Conservation (phyloP, 2,113 vertebrate species). For the Plecturocebus donacophilus region DNA sequence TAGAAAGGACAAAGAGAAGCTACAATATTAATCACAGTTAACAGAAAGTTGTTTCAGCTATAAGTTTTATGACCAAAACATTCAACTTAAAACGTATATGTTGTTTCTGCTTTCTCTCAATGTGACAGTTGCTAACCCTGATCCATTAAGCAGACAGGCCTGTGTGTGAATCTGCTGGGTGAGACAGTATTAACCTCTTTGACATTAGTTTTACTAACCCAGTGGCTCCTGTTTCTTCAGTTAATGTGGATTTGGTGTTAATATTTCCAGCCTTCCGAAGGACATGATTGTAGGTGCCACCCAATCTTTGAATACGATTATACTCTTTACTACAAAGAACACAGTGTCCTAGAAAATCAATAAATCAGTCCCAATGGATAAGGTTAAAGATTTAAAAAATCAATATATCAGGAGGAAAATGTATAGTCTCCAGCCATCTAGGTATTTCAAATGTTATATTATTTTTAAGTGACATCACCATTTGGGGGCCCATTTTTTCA, state of each 20-base stretch:
- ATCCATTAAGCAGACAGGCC: constrained; percentile 41
- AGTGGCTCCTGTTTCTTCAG: constrained; percentile 39
- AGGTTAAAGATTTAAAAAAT: constrained; percentile 3
- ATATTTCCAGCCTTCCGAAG: constrained; percentile 44
- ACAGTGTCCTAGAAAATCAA: constrained; percentile 53
- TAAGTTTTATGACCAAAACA: constrained; percentile 9
- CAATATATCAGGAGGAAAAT: neutral
- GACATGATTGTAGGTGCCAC: constrained; percentile 45
- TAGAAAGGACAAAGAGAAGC: neutral
- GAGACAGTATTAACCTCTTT: constrained; percentile 44
- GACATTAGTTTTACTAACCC: constrained; percentile 5
- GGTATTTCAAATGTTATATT: neutral
- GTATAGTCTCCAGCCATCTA: neutral
- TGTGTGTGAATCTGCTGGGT: constrained; percentile 10
- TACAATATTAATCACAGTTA: neutral
- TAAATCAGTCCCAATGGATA: neutral
- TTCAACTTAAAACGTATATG: neutral
- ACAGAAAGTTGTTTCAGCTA: neutral
- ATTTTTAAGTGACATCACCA: neutral
- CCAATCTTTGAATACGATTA: constrained; percentile 53
- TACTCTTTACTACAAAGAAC: neutral
- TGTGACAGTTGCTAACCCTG: neutral
- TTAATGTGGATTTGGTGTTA: constrained; percentile 39
- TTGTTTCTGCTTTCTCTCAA: constrained; percentile 3
- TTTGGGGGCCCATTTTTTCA: neutral